These are phyloP conservation scores for Thecophora atra DNA, from an alignment of 2,888 invertebrate species.

Conservation along the genomic window DNA sequence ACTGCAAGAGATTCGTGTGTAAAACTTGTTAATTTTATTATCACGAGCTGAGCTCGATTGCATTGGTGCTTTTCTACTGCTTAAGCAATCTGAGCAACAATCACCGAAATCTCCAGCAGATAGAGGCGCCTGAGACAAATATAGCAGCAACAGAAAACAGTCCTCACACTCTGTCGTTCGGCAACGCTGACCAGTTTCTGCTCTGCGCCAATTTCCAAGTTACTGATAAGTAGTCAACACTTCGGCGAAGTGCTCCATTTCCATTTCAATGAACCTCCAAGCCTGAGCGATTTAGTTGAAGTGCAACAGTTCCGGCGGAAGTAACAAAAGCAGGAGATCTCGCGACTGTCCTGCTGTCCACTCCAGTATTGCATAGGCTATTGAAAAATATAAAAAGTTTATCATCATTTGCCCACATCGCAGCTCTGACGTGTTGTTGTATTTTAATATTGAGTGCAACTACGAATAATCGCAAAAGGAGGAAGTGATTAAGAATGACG, in stretches of 20 bases:
- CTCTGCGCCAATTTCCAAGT: slow-evolving; percentile 48
- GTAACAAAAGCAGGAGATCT: not conserved
- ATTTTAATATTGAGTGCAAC: too few relatives aligned
- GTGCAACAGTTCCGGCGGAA: slow-evolving; percentile 4
- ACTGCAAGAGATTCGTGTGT: not conserved
- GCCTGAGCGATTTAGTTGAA: slow-evolving; percentile 1
- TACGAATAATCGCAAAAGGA: not conserved
- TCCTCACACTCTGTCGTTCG: not conserved
- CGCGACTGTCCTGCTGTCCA: not conserved
- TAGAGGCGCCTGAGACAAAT: not conserved
- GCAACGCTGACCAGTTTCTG: not conserved
- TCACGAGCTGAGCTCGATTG: slow-evolving; percentile 14
- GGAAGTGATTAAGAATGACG: not conserved
- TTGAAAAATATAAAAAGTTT: not conserved
- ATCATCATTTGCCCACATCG: too few relatives aligned
- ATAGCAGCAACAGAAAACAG: not conserved
- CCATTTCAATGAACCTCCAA: not conserved
- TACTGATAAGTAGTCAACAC: slow-evolving; percentile 50
- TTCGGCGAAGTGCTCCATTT: not conserved
- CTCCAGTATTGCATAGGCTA: slow-evolving; percentile 5
- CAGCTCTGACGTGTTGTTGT: too few relatives aligned
- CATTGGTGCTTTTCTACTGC: not conserved
- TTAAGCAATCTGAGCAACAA: not conserved
- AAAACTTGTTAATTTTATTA: not conserved
- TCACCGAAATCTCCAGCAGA: not conserved